A percentile compares a stretch with the other conserved stretches of the same genome.
Conservation (phyloP, 2,888 invertebrate species). For the Lasioglossum villosulum region DNA sequence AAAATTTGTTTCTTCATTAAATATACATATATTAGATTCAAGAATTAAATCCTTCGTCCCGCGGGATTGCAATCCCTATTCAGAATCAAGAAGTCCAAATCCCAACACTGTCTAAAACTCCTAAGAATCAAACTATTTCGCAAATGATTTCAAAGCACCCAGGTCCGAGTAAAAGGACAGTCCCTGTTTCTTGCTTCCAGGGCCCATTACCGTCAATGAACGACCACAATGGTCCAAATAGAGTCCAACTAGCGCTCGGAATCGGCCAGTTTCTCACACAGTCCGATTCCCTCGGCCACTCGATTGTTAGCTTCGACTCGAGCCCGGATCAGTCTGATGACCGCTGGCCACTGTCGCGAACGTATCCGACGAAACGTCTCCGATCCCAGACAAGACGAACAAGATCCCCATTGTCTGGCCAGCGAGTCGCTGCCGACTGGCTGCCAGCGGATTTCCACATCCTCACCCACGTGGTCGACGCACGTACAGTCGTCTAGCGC, state of each 20-base stretch:
- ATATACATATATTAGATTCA: too few relatives aligned
- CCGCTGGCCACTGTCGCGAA: conserved; percentile 22
- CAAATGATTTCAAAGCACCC: too few relatives aligned
- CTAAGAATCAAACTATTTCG: too few relatives aligned
- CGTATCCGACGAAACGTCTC: conserved; percentile 9
- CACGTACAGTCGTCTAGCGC: conserved; percentile 63
- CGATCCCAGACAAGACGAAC: conserved; percentile 12
- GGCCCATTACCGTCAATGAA: not conserved
- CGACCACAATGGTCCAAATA: not conserved
- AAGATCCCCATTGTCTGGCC: conserved; percentile 36
- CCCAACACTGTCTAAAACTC: too few relatives aligned
- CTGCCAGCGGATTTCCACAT: conserved; percentile 12
- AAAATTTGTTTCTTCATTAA: too few relatives aligned
- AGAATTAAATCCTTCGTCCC: too few relatives aligned
- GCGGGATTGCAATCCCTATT: too few relatives aligned
- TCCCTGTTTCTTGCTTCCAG: not conserved
- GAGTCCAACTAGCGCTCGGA: not conserved
- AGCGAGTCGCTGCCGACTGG: not conserved
- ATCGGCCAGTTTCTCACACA: not conserved
- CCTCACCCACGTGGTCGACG: conserved; percentile 47
- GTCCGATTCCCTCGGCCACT: not conserved
- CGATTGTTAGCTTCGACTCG: not conserved
- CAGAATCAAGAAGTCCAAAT: too few relatives aligned
- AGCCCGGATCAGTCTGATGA: not conserved
- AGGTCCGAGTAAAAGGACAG: not conserved